These are phyloP conservation scores for Phylloscopus trochiloides DNA, from an alignment of 2,113 vertebrate species.

Conservation along the genomic window DNA sequence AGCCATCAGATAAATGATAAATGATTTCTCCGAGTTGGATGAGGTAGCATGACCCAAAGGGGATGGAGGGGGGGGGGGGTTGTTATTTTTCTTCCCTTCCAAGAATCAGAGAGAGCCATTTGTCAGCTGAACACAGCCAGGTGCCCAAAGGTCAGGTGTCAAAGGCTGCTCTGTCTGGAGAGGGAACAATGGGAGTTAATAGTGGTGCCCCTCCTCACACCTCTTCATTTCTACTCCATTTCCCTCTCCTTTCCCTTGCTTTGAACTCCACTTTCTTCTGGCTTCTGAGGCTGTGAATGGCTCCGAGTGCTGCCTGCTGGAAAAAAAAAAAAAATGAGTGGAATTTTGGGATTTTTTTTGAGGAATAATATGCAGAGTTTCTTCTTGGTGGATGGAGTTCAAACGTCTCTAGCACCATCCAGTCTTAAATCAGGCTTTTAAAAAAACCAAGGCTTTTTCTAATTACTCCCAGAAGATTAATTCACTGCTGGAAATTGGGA, in stretches of 20 bases:
- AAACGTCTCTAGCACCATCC: not conserved
- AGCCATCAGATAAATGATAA: slow-evolving; percentile 38
- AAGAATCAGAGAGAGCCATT: not conserved
- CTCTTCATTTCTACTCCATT: not conserved
- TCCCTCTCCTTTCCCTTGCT: not conserved
- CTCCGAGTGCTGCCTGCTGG: not conserved
- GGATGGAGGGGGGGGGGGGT: not conserved
- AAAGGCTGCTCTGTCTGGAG: not conserved
- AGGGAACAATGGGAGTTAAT: not conserved
- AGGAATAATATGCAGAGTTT: not conserved
- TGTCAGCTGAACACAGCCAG: slow-evolving; percentile 18
- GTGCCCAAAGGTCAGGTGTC: not conserved
- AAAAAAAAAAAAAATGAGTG: not conserved
- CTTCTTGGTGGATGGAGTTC: not conserved
- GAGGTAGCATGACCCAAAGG: slow-evolving; percentile 10
- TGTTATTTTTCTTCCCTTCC: not conserved
- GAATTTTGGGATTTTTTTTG: not conserved
- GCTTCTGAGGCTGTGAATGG: not conserved
- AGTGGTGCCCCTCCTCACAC: not conserved
- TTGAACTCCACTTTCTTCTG: not conserved
- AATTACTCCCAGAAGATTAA: slow-evolving; percentile 20
- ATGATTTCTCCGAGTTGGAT: slow-evolving; percentile 36
- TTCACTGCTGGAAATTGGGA: not conserved
- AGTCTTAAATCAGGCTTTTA: not conserved
- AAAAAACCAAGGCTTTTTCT: not conserved